phyloP scores from a whole-genome alignment of 2,113 vertebrate genomes.

The Onychostoma macrolepis region DNA sequence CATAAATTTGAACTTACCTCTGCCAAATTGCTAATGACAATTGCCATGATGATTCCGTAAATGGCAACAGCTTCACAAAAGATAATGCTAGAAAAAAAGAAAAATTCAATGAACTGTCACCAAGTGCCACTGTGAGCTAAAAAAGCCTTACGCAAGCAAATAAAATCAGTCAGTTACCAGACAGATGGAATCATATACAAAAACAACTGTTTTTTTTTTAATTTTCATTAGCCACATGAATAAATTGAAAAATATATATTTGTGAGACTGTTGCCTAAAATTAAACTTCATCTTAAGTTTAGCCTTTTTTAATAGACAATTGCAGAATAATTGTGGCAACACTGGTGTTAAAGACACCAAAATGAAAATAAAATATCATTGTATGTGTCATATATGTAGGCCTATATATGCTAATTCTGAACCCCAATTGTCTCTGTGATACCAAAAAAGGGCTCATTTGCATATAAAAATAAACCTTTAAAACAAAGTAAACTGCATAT shows the following conservation, averaged over 20 bases:
- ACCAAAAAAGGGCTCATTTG: neutral
- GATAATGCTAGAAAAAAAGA: slow-evolving; percentile 84
- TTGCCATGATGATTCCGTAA: slow-evolving; percentile 99
- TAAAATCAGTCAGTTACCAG: neutral
- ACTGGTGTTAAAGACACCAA: neutral
- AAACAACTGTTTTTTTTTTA: neutral
- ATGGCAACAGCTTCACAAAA: slow-evolving; percentile 99
- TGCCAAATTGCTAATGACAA: slow-evolving; percentile 97
- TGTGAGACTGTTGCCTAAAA: neutral
- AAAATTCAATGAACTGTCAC: neutral
- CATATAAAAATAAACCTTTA: neutral
- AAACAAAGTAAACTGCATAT: slow-evolving; percentile 38
- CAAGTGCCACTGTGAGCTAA: neutral
- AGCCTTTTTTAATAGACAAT: neutral
- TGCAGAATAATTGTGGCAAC: neutral
- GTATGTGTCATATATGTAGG: neutral
- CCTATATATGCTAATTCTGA: neutral
- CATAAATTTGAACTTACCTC: too few species aligned
- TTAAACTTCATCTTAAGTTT: neutral
- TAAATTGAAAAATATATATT: neutral
- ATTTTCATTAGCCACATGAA: neutral
- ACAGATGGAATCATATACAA: neutral
- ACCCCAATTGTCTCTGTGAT: neutral
- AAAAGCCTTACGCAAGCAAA: neutral
- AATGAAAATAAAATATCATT: neutral